Evolutionary conservation across 2,113 vertebrate species (phyloP).

Genomic region (Hyaena hyaena): DNA sequence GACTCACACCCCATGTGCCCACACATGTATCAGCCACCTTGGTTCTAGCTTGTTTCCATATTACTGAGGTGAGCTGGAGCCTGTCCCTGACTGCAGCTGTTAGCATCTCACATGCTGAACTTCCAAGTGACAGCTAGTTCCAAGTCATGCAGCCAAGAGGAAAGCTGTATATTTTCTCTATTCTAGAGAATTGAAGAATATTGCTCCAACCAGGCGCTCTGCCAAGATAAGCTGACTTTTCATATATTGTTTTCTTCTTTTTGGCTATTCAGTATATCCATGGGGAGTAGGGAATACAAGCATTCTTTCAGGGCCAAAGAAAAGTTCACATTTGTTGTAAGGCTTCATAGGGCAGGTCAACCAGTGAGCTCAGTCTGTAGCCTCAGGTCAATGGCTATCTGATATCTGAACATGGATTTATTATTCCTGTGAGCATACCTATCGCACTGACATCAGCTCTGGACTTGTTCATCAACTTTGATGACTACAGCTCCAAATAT

Average conservation of each 20-base stretch:
- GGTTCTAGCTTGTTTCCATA: background rate
- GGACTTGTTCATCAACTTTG: background rate
- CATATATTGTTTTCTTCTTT: background rate
- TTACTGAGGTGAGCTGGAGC: background rate
- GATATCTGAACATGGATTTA: background rate
- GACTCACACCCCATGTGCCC: background rate
- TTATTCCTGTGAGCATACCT: background rate
- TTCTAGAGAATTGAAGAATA: background rate
- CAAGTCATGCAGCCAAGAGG: background rate
- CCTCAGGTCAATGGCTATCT: background rate
- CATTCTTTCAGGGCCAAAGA: background rate
- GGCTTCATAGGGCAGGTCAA: background rate
- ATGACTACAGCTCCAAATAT: background rate
- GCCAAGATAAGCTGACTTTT: slow-evolving; percentile 24
- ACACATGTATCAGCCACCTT: background rate
- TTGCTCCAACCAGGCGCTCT: background rate
- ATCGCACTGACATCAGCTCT: background rate
- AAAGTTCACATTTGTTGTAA: background rate
- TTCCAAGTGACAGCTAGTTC: background rate
- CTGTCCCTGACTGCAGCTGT: background rate
- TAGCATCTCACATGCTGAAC: background rate
- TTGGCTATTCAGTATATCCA: background rate
- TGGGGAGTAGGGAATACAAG: background rate
- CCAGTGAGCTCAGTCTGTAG: background rate
- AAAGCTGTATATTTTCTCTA: background rate